Base-by-base conservation (phyloP, 1,140 invertebrate genomes). In the Hypothenemus hampei region DNA sequence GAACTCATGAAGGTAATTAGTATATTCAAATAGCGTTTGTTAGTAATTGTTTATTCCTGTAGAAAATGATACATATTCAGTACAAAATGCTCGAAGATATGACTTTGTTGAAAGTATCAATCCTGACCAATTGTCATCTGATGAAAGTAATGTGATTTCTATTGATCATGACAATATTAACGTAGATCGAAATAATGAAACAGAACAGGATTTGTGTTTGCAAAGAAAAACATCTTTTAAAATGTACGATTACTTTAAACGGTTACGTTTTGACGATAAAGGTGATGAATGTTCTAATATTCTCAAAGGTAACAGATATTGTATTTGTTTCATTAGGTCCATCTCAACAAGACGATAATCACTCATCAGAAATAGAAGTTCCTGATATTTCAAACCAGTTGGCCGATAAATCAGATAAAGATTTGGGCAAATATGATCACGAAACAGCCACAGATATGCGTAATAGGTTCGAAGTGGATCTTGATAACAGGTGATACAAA, bases 381-480 rank as follows among this genome's bases (percentile, higher is more conserved):
- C 26, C 11, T 1, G 39, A 54, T 15, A 48, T 54, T 22, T 18
- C 46, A 5, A 36, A 29, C n/a, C 15, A 41, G 11, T 40, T 54
- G 26, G 33, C 43, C 21, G 49, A 58, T 29, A 29, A n/a, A 7
- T 7, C 6, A 11, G 37, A 36, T 4, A 51, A 53, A n/a, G 58
- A 60, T 22, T 35, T 50, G 16, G 49, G 53, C 4, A 65, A 63
- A 44, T 59, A 63, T 36, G 55, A 59, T 8, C 60, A 62, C 8
- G 57, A 60, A 41, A 18, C 57, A 8, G 49, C 59, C 6, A 26
- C 59, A 3, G 65, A 69, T 37, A 57, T 68, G 10, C 24, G 67
- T 0, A 68, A 59, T 33, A 69, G 68, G 51, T 67, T 69, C 35
- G 68, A 70, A 8, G 36, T 70, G 13, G 68, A 70, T 60, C 48